Evolutionary conservation across 2,113 vertebrate genomes (phyloP).

Genomic region (Promerops cafer): DNA sequence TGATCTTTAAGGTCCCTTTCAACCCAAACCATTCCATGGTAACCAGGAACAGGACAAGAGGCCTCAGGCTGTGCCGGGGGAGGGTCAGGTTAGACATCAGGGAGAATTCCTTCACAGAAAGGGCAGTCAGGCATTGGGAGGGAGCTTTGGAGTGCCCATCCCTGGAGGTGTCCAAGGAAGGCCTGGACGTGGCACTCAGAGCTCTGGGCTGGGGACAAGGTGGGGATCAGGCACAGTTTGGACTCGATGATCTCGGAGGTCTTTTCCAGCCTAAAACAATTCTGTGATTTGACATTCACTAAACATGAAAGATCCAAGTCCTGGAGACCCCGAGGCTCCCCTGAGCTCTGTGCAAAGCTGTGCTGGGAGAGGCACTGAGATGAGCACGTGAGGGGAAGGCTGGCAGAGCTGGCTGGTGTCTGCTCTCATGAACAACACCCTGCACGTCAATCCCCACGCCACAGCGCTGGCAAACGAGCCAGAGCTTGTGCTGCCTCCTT

Average conservation of each 20-base stretch:
- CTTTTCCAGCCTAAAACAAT: neutral
- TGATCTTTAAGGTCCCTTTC: neutral
- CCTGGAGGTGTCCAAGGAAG: neutral
- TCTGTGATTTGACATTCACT: neutral
- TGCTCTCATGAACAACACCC: neutral
- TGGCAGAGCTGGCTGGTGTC: neutral
- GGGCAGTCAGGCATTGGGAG: neutral
- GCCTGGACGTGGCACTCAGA: accelerated
- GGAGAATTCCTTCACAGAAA: neutral
- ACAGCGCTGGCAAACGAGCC: neutral
- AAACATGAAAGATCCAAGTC: accelerated
- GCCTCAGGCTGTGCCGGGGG: neutral
- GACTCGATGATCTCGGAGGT: accelerated
- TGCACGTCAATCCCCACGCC: accelerated
- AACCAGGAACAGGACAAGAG: neutral
- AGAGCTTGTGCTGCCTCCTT: neutral
- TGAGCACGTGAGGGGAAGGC: neutral
- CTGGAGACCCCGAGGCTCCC: accelerated
- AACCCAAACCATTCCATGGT: neutral
- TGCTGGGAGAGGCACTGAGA: neutral
- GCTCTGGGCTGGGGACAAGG: neutral
- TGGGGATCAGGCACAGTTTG: accelerated
- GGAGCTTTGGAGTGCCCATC: neutral
- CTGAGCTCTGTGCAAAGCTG: neutral
- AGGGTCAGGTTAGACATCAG: neutral